phyloP scores from a whole-genome alignment of 2,113 vertebrate genomes.

The Jacana jacana region DNA sequence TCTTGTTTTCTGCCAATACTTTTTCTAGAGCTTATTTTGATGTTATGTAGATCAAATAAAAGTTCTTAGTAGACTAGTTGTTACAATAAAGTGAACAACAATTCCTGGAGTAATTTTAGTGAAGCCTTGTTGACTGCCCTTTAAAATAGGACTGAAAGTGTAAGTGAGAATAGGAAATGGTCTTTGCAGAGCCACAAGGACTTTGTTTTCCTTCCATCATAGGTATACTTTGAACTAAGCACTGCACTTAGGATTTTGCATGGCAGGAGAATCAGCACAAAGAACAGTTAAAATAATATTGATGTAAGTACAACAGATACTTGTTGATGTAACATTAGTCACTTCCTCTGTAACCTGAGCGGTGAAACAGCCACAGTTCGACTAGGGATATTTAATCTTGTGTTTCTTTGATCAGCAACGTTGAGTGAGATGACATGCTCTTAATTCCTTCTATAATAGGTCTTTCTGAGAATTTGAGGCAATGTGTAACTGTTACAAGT shows the following conservation, averaged over 20 bases:
- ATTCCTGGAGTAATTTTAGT: not conserved
- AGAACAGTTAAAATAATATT: not conserved
- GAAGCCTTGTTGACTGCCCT: not conserved
- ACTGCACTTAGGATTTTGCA: not conserved
- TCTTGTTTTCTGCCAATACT: not conserved
- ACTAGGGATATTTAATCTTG: not conserved
- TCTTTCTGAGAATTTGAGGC: not conserved
- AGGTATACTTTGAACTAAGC: not conserved
- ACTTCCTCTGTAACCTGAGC: not conserved
- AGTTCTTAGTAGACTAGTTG: not conserved
- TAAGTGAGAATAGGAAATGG: not conserved
- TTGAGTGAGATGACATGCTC: not conserved
- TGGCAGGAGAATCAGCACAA: not conserved
- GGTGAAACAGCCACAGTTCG: not conserved
- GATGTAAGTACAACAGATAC: not conserved
- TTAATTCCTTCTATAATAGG: not conserved
- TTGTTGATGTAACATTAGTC: not conserved
- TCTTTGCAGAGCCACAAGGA: not conserved
- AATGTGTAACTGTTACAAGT: fast-evolving
- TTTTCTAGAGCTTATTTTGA: not conserved
- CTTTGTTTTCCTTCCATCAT: not conserved
- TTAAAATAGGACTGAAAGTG: not conserved
- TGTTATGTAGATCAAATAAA: not conserved
- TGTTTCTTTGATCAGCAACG: not conserved
- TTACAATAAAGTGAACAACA: not conserved